Percentiles rank a stretch among this genome's conserved stretches.
These are phyloP conservation scores for Drusus annulatus DNA, from an alignment of 1,140 invertebrate species.

Conservation along the genomic window DNA sequence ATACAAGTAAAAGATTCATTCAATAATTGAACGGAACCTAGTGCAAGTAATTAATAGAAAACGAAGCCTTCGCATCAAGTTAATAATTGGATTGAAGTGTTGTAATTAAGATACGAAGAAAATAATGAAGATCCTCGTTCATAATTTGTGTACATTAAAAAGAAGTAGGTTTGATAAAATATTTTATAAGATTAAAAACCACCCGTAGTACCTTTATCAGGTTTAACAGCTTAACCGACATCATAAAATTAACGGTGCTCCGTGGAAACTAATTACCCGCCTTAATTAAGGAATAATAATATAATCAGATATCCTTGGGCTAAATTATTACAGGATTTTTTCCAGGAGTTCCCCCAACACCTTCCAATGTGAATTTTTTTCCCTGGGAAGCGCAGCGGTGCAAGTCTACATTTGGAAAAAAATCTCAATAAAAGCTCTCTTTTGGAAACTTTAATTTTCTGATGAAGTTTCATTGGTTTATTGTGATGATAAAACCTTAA, in stretches of 20 bases:
- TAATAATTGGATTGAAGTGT: neutral
- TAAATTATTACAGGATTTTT: slow-evolving; percentile 41
- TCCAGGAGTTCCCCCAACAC: slow-evolving; percentile 1
- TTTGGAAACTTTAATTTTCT: no score
- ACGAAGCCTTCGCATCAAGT: no score
- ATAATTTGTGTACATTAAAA: no score
- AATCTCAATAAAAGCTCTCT: no score
- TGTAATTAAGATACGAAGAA: neutral
- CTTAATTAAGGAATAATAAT: slow-evolving; percentile 51
- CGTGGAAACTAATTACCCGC: slow-evolving; percentile 47
- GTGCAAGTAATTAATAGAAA: no score
- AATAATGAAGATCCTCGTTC: neutral
- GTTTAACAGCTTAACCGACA: slow-evolving; percentile 37
- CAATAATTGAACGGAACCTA: no score
- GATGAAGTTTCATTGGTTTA: no score
- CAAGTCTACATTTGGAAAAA: no score
- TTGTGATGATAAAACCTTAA: no score
- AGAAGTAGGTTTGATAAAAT: neutral
- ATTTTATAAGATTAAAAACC: slow-evolving; percentile 24
- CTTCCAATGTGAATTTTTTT: no score
- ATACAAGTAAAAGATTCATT: no score
- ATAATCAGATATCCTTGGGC: slow-evolving; percentile 49
- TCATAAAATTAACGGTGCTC: slow-evolving; percentile 44
- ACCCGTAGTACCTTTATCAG: slow-evolving; percentile 23
- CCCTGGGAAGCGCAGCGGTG: no score